Percentiles rank a stretch among this genome's conserved stretches.
Evolutionary conservation across 2,113 vertebrate genomes (phyloP).

Genomic region (Todiramphus saurophagus): DNA sequence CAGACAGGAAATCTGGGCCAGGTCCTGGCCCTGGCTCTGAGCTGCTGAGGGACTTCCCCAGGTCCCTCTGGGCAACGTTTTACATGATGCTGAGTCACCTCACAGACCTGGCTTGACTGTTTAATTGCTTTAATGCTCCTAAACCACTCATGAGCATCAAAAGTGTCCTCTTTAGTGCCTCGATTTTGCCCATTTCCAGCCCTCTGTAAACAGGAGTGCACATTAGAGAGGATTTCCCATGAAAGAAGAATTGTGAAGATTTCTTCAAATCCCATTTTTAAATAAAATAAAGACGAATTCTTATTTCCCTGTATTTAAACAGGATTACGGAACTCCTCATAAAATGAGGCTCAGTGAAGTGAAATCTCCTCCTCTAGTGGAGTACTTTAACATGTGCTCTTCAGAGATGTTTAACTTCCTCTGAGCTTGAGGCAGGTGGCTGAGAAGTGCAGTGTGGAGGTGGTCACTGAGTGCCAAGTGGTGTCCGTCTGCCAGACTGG

Average conservation of each 20-base stretch:
- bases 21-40: background rate
- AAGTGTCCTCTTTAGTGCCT: background rate
- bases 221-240: background rate
- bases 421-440: background rate
- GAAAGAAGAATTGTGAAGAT: background rate
- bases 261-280: background rate
- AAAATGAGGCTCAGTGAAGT: background rate
- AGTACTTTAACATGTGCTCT: background rate
- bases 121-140: background rate
- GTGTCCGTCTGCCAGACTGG: background rate
- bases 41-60: background rate
- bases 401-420: background rate
- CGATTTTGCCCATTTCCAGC: background rate
- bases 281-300: background rate
- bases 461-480: background rate
- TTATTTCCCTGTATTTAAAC: background rate
- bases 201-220: background rate
- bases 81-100: background rate
- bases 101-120: fast-evolving
- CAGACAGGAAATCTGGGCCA: background rate
- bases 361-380: background rate
- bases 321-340: background rate
- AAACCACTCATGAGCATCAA: background rate
- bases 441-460: background rate
- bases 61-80: background rate